Base-by-base conservation (phyloP, 2,888 invertebrate species). In the Bugulina stolonifera region DNA sequence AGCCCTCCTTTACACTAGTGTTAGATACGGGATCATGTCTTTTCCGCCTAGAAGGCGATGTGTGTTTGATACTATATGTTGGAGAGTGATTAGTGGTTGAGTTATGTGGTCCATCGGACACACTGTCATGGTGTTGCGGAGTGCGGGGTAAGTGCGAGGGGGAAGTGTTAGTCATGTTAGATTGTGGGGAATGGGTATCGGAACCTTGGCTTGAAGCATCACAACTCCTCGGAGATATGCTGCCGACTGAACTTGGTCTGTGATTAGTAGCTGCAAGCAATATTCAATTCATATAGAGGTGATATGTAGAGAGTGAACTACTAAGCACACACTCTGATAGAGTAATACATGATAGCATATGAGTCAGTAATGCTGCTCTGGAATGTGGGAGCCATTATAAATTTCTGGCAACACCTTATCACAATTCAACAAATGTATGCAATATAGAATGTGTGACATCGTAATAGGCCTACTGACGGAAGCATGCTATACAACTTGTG, bases 201-300 rank as follows among this genome's bases (percentile, higher is more conserved):
- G 64, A 64, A 25, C 64, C 64, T 32, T 64, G 64, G 32, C 64
- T 64, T 14, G 25, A 64, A n/a, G 14, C 64, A 64, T 64, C 64
- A n/a, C 64, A 64, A 32, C 64, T 64, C 32, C 27, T 64, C 2
- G 64, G 64, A 32, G 64, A 64, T 27, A 64, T 64, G 64, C 64
- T 64, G 64, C 64, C 64, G n/a, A 64, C 34, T 32, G 64, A 64
- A 32, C 64, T 64, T 5, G 5, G 25, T 32, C 64, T 22, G 2
- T 64, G 64, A 22, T 64, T 64, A 32, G 22, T 32, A 22, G 64
- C 64, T 64, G 32, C 32, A 27, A 64, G 32, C 32, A 43, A n/a
- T n/a, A n/a, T n/a, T n/a, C n/a, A n/a, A n/a, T n/a, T n/a, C n/a
- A n/a, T n/a, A n/a, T n/a, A n/a, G n/a, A n/a, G n/a, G n/a, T n/a